phyloP scores from a whole-genome alignment of 2,113 vertebrate species.

The Hippolais icterina region DNA sequence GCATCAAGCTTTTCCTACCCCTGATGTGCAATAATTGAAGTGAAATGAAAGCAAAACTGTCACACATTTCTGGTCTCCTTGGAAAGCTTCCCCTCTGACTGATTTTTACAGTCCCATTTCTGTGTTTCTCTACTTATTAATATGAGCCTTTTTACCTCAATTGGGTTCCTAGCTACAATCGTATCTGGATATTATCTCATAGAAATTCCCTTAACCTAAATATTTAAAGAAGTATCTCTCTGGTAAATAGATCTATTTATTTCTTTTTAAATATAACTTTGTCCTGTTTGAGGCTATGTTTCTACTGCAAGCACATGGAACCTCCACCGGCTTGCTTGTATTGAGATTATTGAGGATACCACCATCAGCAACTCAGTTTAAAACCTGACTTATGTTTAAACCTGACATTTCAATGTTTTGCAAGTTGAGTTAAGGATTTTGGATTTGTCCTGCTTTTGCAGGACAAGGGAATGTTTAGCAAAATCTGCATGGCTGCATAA shows the following conservation, averaged over 20 bases:
- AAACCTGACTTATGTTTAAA: not conserved
- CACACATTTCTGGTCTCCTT: not conserved
- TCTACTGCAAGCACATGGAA: not conserved
- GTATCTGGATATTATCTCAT: not conserved
- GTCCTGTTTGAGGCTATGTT: not conserved
- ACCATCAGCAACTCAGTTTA: not conserved
- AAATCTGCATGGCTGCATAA: not conserved
- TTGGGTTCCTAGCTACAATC: not conserved
- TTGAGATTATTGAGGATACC: not conserved
- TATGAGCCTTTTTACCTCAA: not conserved
- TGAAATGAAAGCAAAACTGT: not conserved
- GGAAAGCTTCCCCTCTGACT: not conserved
- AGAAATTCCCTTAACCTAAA: not conserved
- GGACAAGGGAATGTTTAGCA: not conserved
- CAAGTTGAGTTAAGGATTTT: not conserved
- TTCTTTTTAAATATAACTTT: not conserved
- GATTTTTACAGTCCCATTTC: not conserved
- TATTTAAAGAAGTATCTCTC: not conserved
- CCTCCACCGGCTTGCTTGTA: not conserved
- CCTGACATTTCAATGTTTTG: not conserved
- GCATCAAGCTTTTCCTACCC: not conserved
- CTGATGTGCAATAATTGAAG: not conserved
- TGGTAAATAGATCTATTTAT: not conserved
- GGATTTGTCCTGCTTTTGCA: not conserved
- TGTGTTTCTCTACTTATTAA: not conserved